Conservation (phyloP, 1,140 invertebrate genomes). For the Lucilia cuprina region DNA sequence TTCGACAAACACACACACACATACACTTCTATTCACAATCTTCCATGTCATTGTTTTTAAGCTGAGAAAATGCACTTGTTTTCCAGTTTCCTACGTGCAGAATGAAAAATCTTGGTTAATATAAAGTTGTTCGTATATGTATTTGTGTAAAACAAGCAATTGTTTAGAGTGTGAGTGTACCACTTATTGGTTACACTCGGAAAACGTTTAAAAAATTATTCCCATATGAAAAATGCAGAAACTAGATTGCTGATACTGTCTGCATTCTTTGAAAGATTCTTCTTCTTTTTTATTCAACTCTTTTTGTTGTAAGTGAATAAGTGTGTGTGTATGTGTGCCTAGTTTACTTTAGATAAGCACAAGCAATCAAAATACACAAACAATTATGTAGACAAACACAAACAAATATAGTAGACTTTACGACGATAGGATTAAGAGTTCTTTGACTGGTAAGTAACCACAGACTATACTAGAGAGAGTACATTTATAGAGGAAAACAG, state of each 20-base stretch:
- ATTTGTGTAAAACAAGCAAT: constrained; percentile 14
- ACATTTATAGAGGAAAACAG: too few species aligned
- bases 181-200: constrained; percentile 30
- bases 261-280: neutral
- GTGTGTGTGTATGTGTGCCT: neutral
- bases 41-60: neutral
- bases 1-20: neutral
- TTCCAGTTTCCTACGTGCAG: neutral
- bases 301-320: neutral
- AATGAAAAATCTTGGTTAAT: neutral
- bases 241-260: neutral
- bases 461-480: too few species aligned
- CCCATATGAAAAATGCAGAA: neutral
- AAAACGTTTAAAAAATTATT: constrained; percentile 33
- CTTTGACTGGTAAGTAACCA: neutral
- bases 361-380: neutral
- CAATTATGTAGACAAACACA: neutral
- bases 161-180: constrained; percentile 29
- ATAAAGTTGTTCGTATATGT: neutral
- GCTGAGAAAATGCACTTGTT: neutral
- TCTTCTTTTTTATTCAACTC: neutral
- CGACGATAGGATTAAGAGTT: neutral
- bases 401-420: too few species aligned
- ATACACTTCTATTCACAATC: neutral
- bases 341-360: neutral